Evolutionary conservation across 2,113 vertebrate genomes (phyloP).

Genomic region (Albula goreensis): DNA sequence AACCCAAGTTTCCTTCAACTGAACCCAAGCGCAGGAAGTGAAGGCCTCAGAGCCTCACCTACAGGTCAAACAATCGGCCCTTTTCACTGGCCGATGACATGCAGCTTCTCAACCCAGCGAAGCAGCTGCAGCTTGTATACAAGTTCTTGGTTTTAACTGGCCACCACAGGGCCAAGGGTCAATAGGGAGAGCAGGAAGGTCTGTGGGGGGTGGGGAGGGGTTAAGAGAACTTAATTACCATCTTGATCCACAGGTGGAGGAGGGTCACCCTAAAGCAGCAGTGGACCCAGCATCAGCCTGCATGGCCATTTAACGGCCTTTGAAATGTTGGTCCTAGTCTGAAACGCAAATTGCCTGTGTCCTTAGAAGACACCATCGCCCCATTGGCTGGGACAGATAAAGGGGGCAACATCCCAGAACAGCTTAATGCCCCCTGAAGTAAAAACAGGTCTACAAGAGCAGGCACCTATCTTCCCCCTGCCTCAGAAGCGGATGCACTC

Average conservation of each 20-base stretch:
- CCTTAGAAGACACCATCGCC: background rate
- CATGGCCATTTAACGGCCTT: background rate
- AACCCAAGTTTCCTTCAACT: background rate
- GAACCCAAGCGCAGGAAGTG: background rate
- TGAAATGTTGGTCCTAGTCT: background rate
- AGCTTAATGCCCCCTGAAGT: background rate
- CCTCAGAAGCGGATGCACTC: background rate
- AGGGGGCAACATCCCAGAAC: background rate
- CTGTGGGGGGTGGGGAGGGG: background rate
- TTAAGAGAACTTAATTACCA: background rate
- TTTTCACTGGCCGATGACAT: background rate
- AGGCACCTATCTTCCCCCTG: background rate
- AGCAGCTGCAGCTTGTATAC: background rate
- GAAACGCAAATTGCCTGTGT: background rate
- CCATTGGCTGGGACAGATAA: background rate
- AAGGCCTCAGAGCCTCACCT: background rate
- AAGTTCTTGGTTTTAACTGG: background rate
- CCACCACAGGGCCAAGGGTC: background rate
- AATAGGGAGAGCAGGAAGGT: background rate
- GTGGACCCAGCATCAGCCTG: background rate
- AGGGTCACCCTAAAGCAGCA: background rate
- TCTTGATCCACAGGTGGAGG: background rate
- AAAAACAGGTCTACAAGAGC: background rate
- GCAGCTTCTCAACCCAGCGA: background rate
- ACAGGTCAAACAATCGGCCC: background rate